These are phyloP conservation scores for Prunella fulvescens DNA, from an alignment of 2,113 vertebrate species.

Conservation along the genomic window DNA sequence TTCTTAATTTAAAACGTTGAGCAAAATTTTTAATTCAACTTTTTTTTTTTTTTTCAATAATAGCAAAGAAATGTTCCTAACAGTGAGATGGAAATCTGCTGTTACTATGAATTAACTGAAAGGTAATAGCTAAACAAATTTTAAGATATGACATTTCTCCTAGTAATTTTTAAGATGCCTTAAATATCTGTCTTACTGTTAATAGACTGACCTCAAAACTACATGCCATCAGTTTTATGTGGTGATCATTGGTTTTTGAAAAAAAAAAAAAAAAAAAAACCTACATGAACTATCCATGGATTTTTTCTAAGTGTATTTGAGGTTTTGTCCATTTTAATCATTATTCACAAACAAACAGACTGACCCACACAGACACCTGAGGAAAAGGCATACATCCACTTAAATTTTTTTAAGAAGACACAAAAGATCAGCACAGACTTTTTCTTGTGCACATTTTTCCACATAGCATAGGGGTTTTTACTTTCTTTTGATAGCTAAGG, in stretches of 20 bases:
- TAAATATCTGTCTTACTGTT: background rate
- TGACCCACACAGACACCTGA: background rate
- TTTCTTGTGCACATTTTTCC: background rate
- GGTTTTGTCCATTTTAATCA: background rate
- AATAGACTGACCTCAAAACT: background rate
- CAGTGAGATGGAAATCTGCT: background rate
- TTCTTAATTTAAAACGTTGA: background rate
- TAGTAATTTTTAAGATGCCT: background rate
- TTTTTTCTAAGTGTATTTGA: background rate
- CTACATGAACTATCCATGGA: background rate
- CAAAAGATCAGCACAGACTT: background rate
- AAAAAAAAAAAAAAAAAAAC: background rate
- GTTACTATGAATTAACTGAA: background rate
- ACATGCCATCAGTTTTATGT: background rate
- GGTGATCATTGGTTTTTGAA: accelerated
- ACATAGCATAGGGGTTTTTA: background rate
- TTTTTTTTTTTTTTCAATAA: background rate
- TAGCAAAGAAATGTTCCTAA: background rate
- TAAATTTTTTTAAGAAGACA: background rate
- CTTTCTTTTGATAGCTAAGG: background rate
- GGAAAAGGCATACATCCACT: background rate
- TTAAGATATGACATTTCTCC: background rate
- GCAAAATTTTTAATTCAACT: background rate
- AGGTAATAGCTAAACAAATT: background rate
- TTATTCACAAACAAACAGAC: background rate